Evolutionary conservation across 2,113 vertebrate genomes (phyloP).

Genomic region (Cephalophus harveyi): DNA sequence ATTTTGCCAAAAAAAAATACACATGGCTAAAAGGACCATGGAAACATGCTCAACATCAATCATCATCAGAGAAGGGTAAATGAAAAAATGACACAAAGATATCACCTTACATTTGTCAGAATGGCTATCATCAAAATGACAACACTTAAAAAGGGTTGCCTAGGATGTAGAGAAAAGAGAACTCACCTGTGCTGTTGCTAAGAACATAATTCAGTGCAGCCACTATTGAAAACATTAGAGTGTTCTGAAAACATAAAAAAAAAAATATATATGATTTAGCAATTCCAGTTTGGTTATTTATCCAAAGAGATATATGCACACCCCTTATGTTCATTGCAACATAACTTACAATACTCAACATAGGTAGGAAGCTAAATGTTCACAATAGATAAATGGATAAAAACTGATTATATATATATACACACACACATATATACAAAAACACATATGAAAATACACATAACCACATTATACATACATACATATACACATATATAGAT

Average conservation of each 20-base stretch:
- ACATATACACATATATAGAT: rapidly evolving
- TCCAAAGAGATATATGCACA: neutral
- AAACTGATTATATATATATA: neutral
- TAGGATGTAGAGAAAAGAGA: neutral
- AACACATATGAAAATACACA: neutral
- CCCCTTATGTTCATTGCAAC: neutral
- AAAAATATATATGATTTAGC: neutral
- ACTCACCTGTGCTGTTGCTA: neutral
- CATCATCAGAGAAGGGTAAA: neutral
- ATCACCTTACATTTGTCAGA: neutral
- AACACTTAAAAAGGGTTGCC: neutral
- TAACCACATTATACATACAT: neutral
- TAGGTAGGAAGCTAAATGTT: neutral
- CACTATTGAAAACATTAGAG: neutral
- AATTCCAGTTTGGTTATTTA: neutral
- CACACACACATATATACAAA: neutral
- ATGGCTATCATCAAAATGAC: neutral
- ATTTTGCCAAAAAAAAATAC: neutral
- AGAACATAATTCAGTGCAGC: neutral
- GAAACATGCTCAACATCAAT: neutral
- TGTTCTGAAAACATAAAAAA: neutral
- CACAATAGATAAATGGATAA: neutral
- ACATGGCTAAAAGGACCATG: neutral
- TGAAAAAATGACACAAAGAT: neutral
- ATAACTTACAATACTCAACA: neutral